A percentile compares a stretch with the other conserved stretches of the same genome.
phyloP scores from a whole-genome alignment of 2,888 invertebrate species.

The Litoditis marina region DNA sequence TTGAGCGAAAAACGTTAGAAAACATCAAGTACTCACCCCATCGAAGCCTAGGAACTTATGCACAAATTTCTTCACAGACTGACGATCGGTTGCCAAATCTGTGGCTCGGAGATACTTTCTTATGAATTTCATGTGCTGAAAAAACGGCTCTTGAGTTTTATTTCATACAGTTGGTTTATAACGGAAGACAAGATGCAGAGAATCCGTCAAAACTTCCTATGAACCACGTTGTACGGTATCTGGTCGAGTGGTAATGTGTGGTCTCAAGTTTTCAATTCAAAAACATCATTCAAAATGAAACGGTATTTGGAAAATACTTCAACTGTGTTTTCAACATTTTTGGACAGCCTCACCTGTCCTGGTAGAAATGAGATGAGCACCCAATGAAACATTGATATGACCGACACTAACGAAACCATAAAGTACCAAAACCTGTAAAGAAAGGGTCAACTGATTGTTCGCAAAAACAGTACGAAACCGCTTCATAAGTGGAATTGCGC shows the following conservation, averaged over 20 bases:
- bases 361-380: slow-evolving; percentile 60
- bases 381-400: slow-evolving; percentile 61
- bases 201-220: not conserved
- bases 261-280: too few species aligned
- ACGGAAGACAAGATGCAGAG: too few species aligned
- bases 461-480: too few species aligned
- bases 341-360: slow-evolving; percentile 57
- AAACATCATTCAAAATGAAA: not conserved
- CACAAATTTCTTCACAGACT: slow-evolving; percentile 62
- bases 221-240: too few species aligned
- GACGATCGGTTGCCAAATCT: slow-evolving; percentile 61
- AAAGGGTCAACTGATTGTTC: too few species aligned
- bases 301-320: too few species aligned
- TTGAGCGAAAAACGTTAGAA: not conserved
- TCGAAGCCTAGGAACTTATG: slow-evolving; percentile 62
- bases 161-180: too few species aligned
- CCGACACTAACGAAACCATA: slow-evolving; percentile 61
- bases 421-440: slow-evolving; percentile 61
- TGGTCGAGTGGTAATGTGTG: too few species aligned
- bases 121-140: slow-evolving; percentile 62
- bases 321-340: too few species aligned
- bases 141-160: too few species aligned
- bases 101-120: slow-evolving; percentile 61
- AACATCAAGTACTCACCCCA: slow-evolving; percentile 29
- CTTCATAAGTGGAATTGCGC: too few species aligned